Evolutionary conservation across 2,113 vertebrate genomes (phyloP).

Genomic region (Trichechus manatus): DNA sequence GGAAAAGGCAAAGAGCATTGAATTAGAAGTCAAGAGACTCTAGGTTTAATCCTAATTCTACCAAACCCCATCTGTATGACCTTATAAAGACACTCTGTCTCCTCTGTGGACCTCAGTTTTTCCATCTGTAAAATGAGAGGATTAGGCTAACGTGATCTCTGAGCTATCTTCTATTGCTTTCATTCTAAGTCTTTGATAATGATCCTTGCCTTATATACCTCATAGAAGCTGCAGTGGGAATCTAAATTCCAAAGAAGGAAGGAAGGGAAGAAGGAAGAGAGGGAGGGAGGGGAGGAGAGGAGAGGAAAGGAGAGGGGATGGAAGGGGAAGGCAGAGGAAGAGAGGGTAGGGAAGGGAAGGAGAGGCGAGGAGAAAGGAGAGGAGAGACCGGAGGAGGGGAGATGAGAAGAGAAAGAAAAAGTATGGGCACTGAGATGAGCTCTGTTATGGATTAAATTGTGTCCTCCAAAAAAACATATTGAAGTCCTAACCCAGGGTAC

Average conservation of each 20-base stretch:
- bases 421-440: neutral
- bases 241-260: slow-evolving; percentile 9
- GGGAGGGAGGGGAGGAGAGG: neutral
- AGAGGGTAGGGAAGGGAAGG: neutral
- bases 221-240: neutral
- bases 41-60: neutral
- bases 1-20: neutral
- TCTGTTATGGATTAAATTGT: neutral
- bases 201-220: neutral
- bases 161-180: neutral
- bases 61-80: neutral
- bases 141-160: neutral
- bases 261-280: neutral
- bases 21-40: neutral
- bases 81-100: neutral
- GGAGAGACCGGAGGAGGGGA: too few species aligned
- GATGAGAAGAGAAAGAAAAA: neutral
- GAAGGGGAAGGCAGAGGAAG: too few species aligned
- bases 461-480: neutral
- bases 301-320: too few species aligned
- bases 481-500: neutral
- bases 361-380: neutral
- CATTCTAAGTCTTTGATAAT: neutral
- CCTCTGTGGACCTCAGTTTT: neutral
- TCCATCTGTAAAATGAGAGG: neutral